Base-by-base conservation (phyloP, 2,888 invertebrate genomes). In the Temnothorax rugatulus region DNA sequence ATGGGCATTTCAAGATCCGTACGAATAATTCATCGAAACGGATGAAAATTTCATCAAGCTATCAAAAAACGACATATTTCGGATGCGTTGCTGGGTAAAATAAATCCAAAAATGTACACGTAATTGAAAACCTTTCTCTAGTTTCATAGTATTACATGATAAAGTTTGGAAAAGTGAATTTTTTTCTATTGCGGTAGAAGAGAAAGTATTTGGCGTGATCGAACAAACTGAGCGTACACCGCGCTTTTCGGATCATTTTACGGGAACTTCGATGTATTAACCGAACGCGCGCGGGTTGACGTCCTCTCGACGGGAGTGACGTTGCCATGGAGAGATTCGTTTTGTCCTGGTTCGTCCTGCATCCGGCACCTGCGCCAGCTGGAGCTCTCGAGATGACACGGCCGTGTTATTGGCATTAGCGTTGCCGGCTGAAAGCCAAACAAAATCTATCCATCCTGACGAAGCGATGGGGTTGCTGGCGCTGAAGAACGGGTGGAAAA, bases 301-400 rank as follows among this genome's bases (percentile, higher is more conserved):
- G 79, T 75, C 38, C 77, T 82, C 79, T 84, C 79, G 61, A 85
- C 52, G 44, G 50, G 83, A 76, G 59, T 74, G 87, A 85, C 73
- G 83, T 89, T 86, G 82, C 82, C 84, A 84, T 84, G 83, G 83
- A 89, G 79, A 81, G 79, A 81, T 81, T 81, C 79, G 79, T 81
- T 81, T 81, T 81, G 79, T 81, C 79, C 79, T 71, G 73, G 73
- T 47, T 81, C 79, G 59, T 61, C 73, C 79, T 81, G 79, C 79
- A 81, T 73, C 59, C 73, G 79, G 79, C 79, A 81, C 79, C 79
- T 81, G 79, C 79, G 50, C 79, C 79, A 81, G 79, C 79, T 81
- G 79, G 79, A 64, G 79, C 79, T 81, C 79, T 81, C 79, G 79
- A 81, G 79, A 81, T 81, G 79, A 81, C 79, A 81, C 79, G 79